Evolutionary conservation across 2,113 vertebrate species (phyloP), one percentile per base, ranked within the genome.

Genomic region (Pterophyllum scalare): DNA sequence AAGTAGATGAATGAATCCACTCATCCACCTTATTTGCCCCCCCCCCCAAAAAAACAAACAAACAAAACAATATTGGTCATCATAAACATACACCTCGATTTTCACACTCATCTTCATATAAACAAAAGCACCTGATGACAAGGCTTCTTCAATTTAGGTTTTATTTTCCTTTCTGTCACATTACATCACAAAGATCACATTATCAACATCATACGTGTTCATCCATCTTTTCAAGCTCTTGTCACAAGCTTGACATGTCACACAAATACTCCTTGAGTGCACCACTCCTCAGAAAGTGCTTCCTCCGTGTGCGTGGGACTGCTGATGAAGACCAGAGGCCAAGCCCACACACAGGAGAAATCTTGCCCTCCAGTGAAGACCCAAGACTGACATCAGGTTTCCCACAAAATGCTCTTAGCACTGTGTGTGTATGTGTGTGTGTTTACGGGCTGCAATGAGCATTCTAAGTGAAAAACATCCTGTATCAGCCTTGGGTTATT

Each of bases 121-220:
- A 57, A 75, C 46, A 75, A n/a, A 56, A 12, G 2, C 77, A 26
- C 3, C 46, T 3, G n/a, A 64, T 28, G 2, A 12, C 76, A 72
- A 78, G 14, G 26, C 12, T 46, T 91, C 83, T 91, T 94, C 83
- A 87, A 92, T 94, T 94, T 91, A 93, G 84, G 75, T 96, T 96
- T 96, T 95, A 67, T 67, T 95, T 96, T 93, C 93, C 90, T 93
- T 88, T 91, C 92, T 64, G 84, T 95, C 91, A 93, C 93, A 92
- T 92, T 92, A 92, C 95, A 94, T 94, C 92, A 95, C 93, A 92
- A 88, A 75, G 88, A 94, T 94, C 92, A 93, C 93, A 94, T 94
- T 91, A 90, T 93, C 92, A 91, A 87, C 91, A 90, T 94, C 94
- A 90, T 82, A 92, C 80, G 87, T 85, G 82, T 87, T 92, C 92